Conservation (phyloP, 2,797 vertebrate species). For the Okamejei kenojei region DNA sequence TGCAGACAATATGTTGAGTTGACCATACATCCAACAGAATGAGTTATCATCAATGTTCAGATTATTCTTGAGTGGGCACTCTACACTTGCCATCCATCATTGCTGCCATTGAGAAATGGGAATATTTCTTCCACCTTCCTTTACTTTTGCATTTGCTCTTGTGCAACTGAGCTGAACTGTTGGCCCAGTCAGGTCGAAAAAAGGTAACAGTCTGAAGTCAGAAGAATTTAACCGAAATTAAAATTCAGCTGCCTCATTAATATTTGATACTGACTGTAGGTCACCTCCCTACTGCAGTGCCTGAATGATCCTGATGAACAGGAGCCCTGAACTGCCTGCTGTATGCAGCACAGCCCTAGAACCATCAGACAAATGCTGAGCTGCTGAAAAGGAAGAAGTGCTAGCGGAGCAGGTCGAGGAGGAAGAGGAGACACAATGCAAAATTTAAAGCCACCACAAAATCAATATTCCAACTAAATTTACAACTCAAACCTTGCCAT, state of each 20-base stretch:
- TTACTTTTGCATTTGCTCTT: neutral
- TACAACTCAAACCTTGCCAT: too few relatives aligned
- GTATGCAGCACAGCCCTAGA: too few relatives aligned
- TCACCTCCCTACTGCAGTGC: neutral
- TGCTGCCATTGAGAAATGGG: neutral
- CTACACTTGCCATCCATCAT: neutral
- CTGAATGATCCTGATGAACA: neutral
- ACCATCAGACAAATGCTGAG: too few relatives aligned
- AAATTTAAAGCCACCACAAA: too few relatives aligned
- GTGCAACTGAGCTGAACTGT: neutral
- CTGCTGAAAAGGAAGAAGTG: too few relatives aligned
- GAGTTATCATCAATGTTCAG: neutral
- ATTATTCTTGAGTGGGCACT: neutral
- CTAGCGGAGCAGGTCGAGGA: too few relatives aligned
- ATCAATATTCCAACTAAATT: too few relatives aligned
- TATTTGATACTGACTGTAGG: neutral
- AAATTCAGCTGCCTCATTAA: conserved; percentile 25
- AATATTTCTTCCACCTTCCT: neutral
- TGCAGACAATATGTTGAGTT: neutral
- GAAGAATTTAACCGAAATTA: conserved; percentile 1
- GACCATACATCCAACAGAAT: neutral
- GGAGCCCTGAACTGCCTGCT: too few relatives aligned
- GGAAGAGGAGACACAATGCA: too few relatives aligned
- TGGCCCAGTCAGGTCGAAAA: neutral
- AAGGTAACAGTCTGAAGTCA: neutral